Base-by-base conservation (phyloP, 1,140 invertebrate species). In the Portunus trituberculatus region DNA sequence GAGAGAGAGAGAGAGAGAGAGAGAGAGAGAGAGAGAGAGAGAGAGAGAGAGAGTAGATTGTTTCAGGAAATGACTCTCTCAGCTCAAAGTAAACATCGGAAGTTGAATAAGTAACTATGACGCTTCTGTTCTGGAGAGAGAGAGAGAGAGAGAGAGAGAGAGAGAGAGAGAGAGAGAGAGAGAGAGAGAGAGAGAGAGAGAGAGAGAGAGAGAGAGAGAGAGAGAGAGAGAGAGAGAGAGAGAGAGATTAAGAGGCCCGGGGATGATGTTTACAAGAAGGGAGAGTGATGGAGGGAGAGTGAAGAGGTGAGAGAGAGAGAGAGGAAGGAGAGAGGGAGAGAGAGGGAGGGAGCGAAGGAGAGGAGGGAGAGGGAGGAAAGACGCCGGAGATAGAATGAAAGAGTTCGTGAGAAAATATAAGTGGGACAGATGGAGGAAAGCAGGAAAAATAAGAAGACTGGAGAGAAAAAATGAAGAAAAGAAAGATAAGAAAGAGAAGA, bases 111-210 rank as follows among this genome's bases (percentile, higher is more conserved):
- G 39, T 39, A 39, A 39, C 39, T 39, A 39, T 39, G 39, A 39
- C 39, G 39, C 0, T 20, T 76, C 20, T 76, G 67, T 76, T n/a
- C 67, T 7, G 20, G 16, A 76, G 20, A 76, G 20, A n/a, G 20
- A 76, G 20, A n/a, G 10, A 52, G 8, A 46, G 20, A 28, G 89
- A 91, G 89, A 28, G 89, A 91, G 89, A 28, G 92, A 86, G 82
- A n/a, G 92, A 93, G 82, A 46, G 39, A 83, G 20, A 45, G 92
- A 46, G 45, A 20, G 76, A 93, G 32, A 46, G n/a, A 25, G 76
- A 25, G 76, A 46, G 39, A 45, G 92, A 93, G 76, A 25, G 28
- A 92, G 91, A 31, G 52, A 45, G 52, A 16, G 52, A 76, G 91
- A 16, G 28, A 29, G 91, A 12, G 28, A 67, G 32, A 39, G 28